phyloP scores from a whole-genome alignment of 2,888 invertebrate species.

The Mactromeris polynyma region DNA sequence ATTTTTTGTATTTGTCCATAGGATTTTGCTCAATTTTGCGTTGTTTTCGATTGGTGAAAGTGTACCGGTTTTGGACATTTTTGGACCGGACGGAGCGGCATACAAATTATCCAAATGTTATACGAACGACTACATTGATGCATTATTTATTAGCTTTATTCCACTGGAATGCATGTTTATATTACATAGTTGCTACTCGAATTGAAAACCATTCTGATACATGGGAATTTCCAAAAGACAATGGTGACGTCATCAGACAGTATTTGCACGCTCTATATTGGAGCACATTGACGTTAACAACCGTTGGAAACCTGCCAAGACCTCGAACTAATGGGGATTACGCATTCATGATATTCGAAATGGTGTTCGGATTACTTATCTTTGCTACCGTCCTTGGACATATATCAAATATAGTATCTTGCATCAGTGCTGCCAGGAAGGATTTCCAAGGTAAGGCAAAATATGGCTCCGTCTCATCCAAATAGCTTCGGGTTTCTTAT shows the following conservation, averaged over 20 bases:
- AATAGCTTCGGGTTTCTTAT: too few relatives aligned
- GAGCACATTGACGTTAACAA: constrained; percentile 98
- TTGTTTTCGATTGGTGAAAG: constrained; percentile 98
- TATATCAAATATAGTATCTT: constrained; percentile 99
- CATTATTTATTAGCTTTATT: constrained; percentile 99
- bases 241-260: constrained; percentile 90
- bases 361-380: constrained; percentile 96
- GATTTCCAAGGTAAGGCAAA: constrained; percentile 97
- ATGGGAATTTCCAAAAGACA: constrained; percentile 82
- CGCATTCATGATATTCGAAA: constrained; percentile 97
- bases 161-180: constrained; percentile 99
- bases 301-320: constrained; percentile 96
- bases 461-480: background rate
- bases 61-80: constrained; percentile 99
- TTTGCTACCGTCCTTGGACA: constrained; percentile 99
- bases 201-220: constrained; percentile 89
- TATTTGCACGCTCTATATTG: constrained; percentile 99
- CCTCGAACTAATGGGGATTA: constrained; percentile 98
- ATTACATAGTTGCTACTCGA: constrained; percentile 91
- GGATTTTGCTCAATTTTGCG: constrained; percentile 97
- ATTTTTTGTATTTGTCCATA: constrained; percentile 98
- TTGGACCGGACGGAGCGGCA: constrained; percentile 99
- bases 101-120: constrained; percentile 99
- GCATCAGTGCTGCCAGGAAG: constrained; percentile 98
- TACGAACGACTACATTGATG: constrained; percentile 86